Evolutionary conservation across 2,888 invertebrate species (phyloP), one percentile per base, ranked within the genome.

Genomic region (Eupithecia subumbrata): DNA sequence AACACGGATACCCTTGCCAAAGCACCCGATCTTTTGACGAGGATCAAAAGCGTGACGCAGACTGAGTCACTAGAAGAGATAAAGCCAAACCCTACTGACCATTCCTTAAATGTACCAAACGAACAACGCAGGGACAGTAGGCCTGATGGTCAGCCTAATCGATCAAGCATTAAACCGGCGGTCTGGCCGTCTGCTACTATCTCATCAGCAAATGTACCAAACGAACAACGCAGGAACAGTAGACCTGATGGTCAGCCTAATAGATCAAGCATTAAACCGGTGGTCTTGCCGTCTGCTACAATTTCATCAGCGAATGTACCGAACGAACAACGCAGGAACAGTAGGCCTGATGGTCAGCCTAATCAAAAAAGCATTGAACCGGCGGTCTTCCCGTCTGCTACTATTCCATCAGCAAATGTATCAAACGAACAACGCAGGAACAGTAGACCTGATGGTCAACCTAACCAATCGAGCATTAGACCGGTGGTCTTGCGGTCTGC

Each of bases 11-110:
- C 86, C 2, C 80, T 90, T 68, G 78, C 84, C 25, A 80, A 86
- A 66, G 92, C 91, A 7, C 78, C 84, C 1, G 86, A 87, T 3
- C 80, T 93, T 22, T 86, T 91, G 87, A 75, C 82, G 60, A 85
- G 84, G 76, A 90, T 93, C n/a, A 82, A 79, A 63, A 87, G 11
- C 37, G n/a, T n/a, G 34, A 12, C 5, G 5, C 37, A 12, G n/a
- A 40, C 37, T n/a, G n/a, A 5, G 16, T 22, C 37, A 67, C 66
- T 40, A n/a, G n/a, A 67, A 64, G 18, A 8, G 11, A 40, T 37
- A 64, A 3, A 14, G 22, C 60, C 25, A 60, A 60, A 25, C 14
- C 25, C 60, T 60, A 60, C 25, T 25, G 11, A 22, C 18, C 22
- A 12, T 56, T 22, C 56, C 12, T 25, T 22, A 60, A 60, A 60